Evolutionary conservation across 1,140 invertebrate species (phyloP).

Genomic region (Magallana angulata): DNA sequence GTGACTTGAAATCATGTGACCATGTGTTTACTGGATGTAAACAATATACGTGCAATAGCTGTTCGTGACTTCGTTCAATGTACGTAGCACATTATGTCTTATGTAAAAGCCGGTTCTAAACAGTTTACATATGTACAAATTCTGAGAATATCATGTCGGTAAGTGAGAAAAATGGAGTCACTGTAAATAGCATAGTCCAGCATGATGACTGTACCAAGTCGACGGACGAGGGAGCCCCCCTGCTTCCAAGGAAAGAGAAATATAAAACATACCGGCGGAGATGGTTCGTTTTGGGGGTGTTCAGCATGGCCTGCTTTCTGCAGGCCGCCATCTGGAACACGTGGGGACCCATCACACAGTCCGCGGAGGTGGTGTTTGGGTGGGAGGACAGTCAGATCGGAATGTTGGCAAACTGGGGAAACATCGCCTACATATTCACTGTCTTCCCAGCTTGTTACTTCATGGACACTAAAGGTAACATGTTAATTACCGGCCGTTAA

Average conservation of each 20-base stretch:
- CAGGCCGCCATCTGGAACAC: constrained; percentile 80
- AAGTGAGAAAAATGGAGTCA: not conserved
- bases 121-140: too few species aligned
- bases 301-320: constrained; percentile 59
- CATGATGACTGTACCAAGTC: not conserved
- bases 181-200: not conserved
- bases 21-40: not conserved
- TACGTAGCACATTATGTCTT: too few species aligned
- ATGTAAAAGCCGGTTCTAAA: too few species aligned
- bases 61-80: too few species aligned
- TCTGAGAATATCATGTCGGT: not conserved
- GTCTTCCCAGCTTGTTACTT: constrained; percentile 80
- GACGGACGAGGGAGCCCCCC: not conserved
- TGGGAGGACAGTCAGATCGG: constrained; percentile 80
- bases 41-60: not conserved
- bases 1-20: constrained; percentile 12
- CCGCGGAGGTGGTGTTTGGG: constrained; percentile 78
- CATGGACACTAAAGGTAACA: constrained; percentile 68
- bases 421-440: constrained; percentile 79
- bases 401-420: constrained; percentile 81
- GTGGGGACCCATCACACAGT: constrained; percentile 81
- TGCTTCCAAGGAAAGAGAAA: not conserved
- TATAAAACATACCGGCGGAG: constrained; percentile 57
- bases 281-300: constrained; percentile 67
- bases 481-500: too few species aligned